A percentile compares a stretch with the other conserved stretches of the same genome.
Evolutionary conservation across 2,797 vertebrate species (phyloP).

Genomic region (Myotis daubentonii): DNA sequence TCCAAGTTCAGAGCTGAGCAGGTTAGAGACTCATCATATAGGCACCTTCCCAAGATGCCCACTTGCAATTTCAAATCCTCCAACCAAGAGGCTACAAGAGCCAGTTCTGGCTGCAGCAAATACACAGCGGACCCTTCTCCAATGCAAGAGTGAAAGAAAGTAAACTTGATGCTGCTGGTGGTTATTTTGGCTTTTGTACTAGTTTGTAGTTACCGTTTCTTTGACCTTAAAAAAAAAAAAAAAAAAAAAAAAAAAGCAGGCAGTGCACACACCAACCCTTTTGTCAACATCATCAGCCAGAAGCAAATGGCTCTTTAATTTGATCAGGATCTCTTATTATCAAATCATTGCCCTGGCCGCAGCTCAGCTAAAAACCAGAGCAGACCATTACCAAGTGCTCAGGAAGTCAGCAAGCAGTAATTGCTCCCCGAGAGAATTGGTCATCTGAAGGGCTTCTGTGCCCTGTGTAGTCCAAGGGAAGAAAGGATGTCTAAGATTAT

Average conservation of each 20-base stretch:
- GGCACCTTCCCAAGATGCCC: not conserved
- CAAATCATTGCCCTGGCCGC: conserved; percentile 91
- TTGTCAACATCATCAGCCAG: conserved; percentile 87
- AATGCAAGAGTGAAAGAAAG: not conserved
- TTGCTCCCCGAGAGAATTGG: conserved; percentile 90
- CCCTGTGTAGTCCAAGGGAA: conserved; percentile 46
- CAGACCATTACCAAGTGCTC: conserved; percentile 92
- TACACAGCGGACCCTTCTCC: not conserved
- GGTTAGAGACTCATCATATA: not conserved
- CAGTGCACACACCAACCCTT: conserved; percentile 79
- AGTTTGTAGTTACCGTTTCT: conserved; percentile 44
- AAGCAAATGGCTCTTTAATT: conserved; percentile 96
- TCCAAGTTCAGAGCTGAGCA: not conserved
- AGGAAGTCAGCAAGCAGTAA: conserved; percentile 93
- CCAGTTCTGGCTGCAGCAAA: not conserved
- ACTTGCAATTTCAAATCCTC: not conserved
- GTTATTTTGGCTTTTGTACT: conserved; percentile 33
- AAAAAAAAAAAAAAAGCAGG: conserved; percentile 59
- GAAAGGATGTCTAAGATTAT: not conserved
- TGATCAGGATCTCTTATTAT: conserved; percentile 94
- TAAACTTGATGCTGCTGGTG: conserved; percentile 42
- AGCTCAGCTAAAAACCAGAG: conserved; percentile 89
- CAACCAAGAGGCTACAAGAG: not conserved
- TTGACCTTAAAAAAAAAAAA: conserved; percentile 65
- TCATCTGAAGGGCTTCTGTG: conserved; percentile 62